Base-by-base conservation (phyloP, 2,888 invertebrate genomes). In the Aelia acuminata region DNA sequence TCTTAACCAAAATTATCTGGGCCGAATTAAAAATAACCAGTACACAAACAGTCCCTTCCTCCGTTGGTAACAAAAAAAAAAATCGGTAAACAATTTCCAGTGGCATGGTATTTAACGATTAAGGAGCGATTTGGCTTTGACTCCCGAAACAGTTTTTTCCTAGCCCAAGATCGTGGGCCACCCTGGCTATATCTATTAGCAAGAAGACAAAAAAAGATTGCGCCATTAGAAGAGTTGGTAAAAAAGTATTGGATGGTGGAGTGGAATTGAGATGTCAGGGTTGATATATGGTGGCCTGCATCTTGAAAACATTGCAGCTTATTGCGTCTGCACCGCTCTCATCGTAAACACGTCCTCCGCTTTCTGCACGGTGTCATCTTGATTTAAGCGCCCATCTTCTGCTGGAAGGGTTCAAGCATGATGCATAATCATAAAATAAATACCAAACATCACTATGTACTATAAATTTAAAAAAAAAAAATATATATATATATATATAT, bases 221-320 rank as follows among this genome's bases (percentile, higher is more conserved):
- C 75, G 75, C 75, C 75, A 75, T 75, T 75, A 75, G 75, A 26
- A 75, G 75, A 75, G 75, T 75, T 75, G 75, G 75, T 75, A 75
- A 75, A 75, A 75, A 75, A 75, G 75, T 75, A 75, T 75, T 75
- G 75, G 75, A 39, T 15, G 75, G 75, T 75, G 15, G 75, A 39
- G 20, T 75, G 75, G 75, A 39, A 75, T 75, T 75, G 75, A 75
- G 75, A 75, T 75, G 75, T 75, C 75, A 75, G 75, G 75, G 39
- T 75, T 75, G 75, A 75, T 75, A 75, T 75, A 75, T 75, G 75
- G 39, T 39, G 22, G 75, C 10, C 39, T 75, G 75, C 75, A 75
- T 75, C 75, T 75, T 39, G 75, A 39, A 75, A 75, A 75, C 75
- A 75, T 20, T 75, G 75, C 39, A 75, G 75, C 22, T 43, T 43